Percentiles rank a stretch among this genome's conserved stretches.
phyloP scores from a whole-genome alignment of 2,888 invertebrate species.

The Galeruca laticollis region DNA sequence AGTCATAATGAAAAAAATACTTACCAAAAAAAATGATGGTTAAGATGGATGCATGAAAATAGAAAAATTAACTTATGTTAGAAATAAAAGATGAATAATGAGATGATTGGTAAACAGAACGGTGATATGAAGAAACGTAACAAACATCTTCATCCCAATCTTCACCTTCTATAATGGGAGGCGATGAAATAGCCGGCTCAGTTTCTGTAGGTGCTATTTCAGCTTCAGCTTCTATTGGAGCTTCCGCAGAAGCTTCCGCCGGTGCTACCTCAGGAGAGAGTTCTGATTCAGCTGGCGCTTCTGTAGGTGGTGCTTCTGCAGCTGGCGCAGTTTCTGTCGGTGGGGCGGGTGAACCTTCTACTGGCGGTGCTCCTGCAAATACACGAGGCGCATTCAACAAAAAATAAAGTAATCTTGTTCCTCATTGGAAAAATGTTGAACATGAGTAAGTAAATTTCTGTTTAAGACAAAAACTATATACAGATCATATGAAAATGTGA shows the following conservation, averaged over 20 bases:
- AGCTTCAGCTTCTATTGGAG: conserved; percentile 53
- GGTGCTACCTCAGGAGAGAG: conserved; percentile 47
- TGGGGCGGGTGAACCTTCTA: conserved; percentile 59
- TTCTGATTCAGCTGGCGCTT: conserved; percentile 48
- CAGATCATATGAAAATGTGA: background rate
- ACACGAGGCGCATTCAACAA: background rate
- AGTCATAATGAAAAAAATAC: background rate
- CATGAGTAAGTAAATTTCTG: background rate
- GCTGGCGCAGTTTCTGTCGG: conserved; percentile 56
- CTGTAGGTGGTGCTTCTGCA: conserved; percentile 59
- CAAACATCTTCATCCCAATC: conserved; percentile 21
- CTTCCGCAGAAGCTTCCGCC: conserved; percentile 46
- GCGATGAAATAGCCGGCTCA: conserved; percentile 37
- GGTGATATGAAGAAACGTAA: conserved; percentile 36
- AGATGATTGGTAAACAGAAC: conserved; percentile 42
- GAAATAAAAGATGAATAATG: conserved; percentile 36
- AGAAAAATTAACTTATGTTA: conserved; percentile 23
- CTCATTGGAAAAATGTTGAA: conserved; percentile 35
- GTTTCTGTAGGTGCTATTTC: conserved; percentile 48
- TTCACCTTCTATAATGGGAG: conserved; percentile 49
- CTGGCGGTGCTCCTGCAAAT: conserved; percentile 52
- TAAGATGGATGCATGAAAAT: background rate
- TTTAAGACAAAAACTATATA: background rate
- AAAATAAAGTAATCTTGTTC: conserved; percentile 32
- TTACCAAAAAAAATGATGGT: background rate